phyloP scores from a whole-genome alignment of 2,113 vertebrate species.

The Scalopus aquaticus region DNA sequence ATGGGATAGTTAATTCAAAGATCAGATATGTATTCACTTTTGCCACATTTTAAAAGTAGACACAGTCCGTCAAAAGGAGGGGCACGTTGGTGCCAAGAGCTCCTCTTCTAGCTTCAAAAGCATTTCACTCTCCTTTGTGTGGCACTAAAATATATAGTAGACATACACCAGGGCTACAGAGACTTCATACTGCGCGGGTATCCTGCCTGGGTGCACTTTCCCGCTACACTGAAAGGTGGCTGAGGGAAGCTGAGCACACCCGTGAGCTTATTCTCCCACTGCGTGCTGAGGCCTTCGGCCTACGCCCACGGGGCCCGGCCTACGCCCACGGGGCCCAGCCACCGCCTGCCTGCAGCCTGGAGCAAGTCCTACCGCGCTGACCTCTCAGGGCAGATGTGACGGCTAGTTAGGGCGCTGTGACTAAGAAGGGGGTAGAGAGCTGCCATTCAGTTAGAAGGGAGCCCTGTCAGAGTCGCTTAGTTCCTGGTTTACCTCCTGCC shows the following conservation, averaged over 20 bases:
- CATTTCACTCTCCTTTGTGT: neutral
- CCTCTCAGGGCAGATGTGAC: too few relatives aligned
- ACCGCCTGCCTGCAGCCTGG: too few relatives aligned
- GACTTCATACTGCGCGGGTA: neutral
- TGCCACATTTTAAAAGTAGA: constrained; percentile 74
- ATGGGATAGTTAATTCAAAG: constrained; percentile 82
- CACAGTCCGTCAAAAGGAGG: neutral
- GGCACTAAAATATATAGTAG: neutral
- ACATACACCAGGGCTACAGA: neutral
- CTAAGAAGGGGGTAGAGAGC: neutral
- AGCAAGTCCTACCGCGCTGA: rapidly evolving
- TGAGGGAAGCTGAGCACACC: neutral
- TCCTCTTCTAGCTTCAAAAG: constrained; percentile 5
- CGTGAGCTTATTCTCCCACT: neutral
- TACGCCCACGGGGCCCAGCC: too few relatives aligned
- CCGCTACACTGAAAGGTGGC: neutral
- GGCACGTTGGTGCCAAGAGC: neutral
- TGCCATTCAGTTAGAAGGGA: neutral
- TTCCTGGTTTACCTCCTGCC: neutral
- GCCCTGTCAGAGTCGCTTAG: neutral
- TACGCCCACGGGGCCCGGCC: too few relatives aligned
- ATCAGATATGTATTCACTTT: constrained; percentile 78
- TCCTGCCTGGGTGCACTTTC: neutral
- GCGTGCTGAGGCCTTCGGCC: too few relatives aligned
- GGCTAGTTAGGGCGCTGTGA: neutral